Evolutionary conservation across 2,113 vertebrate species (phyloP).

Genomic region (Hippocampus barbouri): DNA sequence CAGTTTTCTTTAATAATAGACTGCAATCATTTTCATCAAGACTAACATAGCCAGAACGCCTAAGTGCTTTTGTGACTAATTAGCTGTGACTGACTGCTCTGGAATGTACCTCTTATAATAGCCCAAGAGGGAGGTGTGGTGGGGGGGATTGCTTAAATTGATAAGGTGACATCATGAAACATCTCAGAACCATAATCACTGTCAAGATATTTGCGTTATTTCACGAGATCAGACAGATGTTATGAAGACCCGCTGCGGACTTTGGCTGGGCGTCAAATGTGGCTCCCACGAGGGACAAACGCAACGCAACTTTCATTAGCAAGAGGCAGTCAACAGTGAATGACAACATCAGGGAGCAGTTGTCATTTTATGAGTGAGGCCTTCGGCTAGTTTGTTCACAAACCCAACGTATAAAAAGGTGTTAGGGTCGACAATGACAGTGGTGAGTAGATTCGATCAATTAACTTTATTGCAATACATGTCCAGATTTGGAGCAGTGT

Average conservation of each 20-base stretch:
- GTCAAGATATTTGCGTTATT: neutral
- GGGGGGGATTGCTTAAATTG: neutral
- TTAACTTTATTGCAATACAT: neutral
- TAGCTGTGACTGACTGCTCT: neutral
- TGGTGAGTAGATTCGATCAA: neutral
- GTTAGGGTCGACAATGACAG: neutral
- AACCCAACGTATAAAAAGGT: neutral
- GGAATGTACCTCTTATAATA: neutral
- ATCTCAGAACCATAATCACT: neutral
- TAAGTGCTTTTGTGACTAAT: slow-evolving; percentile 1
- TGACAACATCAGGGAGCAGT: slow-evolving; percentile 1
- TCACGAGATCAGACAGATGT: neutral
- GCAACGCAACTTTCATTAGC: neutral
- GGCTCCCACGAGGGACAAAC: neutral
- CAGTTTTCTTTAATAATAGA: neutral
- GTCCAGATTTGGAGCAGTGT: neutral
- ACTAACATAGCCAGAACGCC: neutral
- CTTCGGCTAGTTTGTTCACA: neutral
- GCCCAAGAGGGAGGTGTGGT: neutral
- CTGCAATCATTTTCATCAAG: neutral
- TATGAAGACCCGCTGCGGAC: neutral
- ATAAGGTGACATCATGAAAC: neutral
- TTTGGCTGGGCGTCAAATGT: neutral
- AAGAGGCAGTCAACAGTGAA: neutral
- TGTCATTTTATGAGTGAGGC: neutral